These are phyloP conservation scores for Prochilodus magdalenae DNA, from an alignment of 2,113 vertebrate genomes.

Conservation along the genomic window DNA sequence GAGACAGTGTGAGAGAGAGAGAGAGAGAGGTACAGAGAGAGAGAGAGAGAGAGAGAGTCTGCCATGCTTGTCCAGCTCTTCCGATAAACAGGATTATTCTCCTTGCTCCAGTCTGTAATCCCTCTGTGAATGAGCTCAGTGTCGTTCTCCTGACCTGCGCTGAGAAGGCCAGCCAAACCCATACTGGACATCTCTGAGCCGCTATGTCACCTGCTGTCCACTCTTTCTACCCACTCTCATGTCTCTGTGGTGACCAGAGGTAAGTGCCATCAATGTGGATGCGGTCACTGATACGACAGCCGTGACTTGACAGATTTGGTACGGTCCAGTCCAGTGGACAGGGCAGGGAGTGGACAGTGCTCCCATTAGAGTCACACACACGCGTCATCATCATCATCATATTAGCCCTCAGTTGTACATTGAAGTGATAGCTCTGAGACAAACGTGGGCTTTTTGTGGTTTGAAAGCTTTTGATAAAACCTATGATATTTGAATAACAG, in stretches of 20 bases:
- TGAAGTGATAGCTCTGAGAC: no score
- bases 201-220: neutral
- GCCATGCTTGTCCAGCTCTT: neutral
- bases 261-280: slow-evolving; percentile 29
- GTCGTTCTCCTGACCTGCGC: neutral
- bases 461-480: no score
- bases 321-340: neutral
- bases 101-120: neutral
- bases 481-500: no score
- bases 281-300: slow-evolving; percentile 60
- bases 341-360: neutral
- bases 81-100: slow-evolving; percentile 23
- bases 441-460: no score
- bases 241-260: slow-evolving; percentile 18
- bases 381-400: neutral
- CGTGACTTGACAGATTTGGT: slow-evolving; percentile 53
- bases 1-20: neutral
- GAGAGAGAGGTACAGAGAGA: neutral
- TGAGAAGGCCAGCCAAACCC: neutral
- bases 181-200: neutral
- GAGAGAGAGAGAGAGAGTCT: neutral
- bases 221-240: neutral
- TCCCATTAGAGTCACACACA: neutral
- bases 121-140: neutral
- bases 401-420: no score